Base-by-base conservation (phyloP, 2,113 vertebrate genomes). In the Prionailurus bengalensis region DNA sequence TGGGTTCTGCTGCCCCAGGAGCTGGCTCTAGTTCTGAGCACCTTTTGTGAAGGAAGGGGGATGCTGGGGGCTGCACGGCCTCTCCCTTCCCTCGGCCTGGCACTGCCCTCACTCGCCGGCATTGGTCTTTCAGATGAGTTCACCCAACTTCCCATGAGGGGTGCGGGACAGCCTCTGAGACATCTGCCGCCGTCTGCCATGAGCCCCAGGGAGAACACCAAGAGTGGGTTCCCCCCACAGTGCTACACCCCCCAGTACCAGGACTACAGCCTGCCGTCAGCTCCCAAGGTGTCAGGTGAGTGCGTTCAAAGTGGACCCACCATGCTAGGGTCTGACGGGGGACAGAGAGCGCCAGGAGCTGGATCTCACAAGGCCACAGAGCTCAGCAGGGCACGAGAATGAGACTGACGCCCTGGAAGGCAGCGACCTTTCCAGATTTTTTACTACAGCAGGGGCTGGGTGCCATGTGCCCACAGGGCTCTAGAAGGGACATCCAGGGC, bases 261-360 rank as follows among this genome's bases (percentile, higher is more conserved):
- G 90, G 98, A 99, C 76, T 99, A 98, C 86, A 96, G 97, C 95
- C 98, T 98, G 96, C 98, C 98, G n/a, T 97, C 98, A 42, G 98
- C 98, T 91, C 98, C 98, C 97, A 99, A 99, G 98, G 98, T 96
- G 4, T 98, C 99, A 98, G 99, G 99, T 99, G 97, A 98, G 99
- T 70, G 11, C 42, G 21, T n/a, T 23, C n/a, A 33, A 14, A 3
- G 12, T 4, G 29, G 17, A 0, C 0, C 55, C 29, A n/a, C 27
- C 0, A 3, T 36, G 25, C 85, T 70, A 36, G 39, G 39, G n/a
- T 48, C 71, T 45, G n/a, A 1, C 1, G 12, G 7, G 68, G 55
- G 25, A 15, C 19, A 11, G 29, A 3, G 27, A n/a, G 65, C 42
- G 11, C 70, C 63, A 21, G 39, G 53, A 16, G 19, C 3, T 0